Evolutionary conservation across 2,888 invertebrate species (phyloP).

Genomic region (Smittia sp.): DNA sequence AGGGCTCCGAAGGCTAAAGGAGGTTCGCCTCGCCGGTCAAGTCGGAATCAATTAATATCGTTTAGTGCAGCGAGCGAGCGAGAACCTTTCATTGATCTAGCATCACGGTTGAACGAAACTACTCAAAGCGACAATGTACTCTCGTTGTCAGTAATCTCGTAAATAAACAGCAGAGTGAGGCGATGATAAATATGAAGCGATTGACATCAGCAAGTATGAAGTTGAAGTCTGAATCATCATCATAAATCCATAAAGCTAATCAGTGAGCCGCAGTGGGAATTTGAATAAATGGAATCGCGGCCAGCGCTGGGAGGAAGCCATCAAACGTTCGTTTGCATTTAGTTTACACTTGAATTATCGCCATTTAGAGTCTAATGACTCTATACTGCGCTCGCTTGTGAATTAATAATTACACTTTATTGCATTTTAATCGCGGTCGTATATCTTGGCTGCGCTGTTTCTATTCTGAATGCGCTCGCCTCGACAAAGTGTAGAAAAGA

Average conservation of each 20-base stretch:
- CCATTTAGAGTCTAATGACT: constrained; percentile 34
- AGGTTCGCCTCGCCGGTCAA: no score
- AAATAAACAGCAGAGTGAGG: background rate
- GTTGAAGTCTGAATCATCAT: background rate
- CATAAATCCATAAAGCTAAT: constrained; percentile 6
- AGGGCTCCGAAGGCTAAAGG: background rate
- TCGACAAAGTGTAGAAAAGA: background rate
- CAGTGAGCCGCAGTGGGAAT: background rate
- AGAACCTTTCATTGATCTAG: no score
- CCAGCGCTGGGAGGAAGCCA: background rate
- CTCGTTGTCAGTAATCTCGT: no score
- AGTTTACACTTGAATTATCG: constrained; percentile 10
- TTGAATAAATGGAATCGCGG: constrained; percentile 6
- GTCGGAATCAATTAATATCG: background rate
- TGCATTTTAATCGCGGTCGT: constrained; percentile 26
- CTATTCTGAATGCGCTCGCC: constrained; percentile 13
- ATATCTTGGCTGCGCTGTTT: constrained; percentile 4
- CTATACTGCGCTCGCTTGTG: constrained; percentile 1
- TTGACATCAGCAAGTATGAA: background rate
- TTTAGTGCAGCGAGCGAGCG: background rate
- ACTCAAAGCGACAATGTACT: no score
- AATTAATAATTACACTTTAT: constrained; percentile 34
- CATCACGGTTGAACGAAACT: no score
- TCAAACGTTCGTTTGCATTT: constrained; percentile 12
- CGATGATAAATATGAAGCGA: background rate